phyloP scores from a whole-genome alignment of 1,140 invertebrate genomes.

The Saccostrea echinata region DNA sequence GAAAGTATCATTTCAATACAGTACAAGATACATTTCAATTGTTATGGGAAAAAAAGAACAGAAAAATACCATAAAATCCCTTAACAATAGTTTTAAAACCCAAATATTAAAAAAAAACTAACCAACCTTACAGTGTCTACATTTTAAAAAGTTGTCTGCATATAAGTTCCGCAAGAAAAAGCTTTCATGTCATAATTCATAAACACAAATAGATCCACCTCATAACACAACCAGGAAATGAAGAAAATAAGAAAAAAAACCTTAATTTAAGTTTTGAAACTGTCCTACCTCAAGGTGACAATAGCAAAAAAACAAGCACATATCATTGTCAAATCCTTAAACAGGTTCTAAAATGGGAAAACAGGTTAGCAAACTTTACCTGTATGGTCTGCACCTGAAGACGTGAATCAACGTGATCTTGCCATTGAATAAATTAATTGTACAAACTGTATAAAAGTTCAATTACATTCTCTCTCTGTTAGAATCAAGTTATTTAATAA shows the following conservation, averaged over 20 bases:
- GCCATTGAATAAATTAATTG: constrained; percentile 23
- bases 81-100: background rate
- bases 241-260: background rate
- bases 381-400: background rate
- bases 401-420: constrained; percentile 4
- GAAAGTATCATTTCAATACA: background rate
- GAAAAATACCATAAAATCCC: background rate
- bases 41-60: background rate
- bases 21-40: background rate
- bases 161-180: background rate
- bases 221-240: constrained; percentile 15
- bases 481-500: background rate
- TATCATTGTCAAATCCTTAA: background rate
- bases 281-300: constrained; percentile 33
- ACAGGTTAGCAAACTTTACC: background rate
- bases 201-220: background rate
- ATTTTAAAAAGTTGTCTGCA: background rate
- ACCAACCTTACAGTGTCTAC: background rate
- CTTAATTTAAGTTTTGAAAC: background rate
- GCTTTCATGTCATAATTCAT: background rate
- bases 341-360: constrained; percentile 5
- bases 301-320: background rate
- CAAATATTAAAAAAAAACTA: background rate
- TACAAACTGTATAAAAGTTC: constrained; percentile 13
- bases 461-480: constrained; percentile 1